These are phyloP conservation scores for Perca schrenkii DNA, from an alignment of 2,113 vertebrate genomes.

Conservation along the genomic window DNA sequence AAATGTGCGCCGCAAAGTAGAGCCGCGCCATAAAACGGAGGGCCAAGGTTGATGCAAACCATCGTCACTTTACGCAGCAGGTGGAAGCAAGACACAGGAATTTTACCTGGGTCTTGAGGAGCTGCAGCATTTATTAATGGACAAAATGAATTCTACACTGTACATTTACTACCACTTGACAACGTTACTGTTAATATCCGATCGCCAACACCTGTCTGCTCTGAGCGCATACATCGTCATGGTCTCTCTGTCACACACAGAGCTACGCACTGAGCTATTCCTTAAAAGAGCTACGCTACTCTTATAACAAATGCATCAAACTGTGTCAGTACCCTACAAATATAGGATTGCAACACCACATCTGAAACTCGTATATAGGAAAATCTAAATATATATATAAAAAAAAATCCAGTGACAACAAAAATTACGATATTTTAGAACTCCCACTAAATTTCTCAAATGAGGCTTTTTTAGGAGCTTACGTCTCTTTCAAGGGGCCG, in stretches of 20 bases:
- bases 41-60: too few relatives aligned
- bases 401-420: too few relatives aligned
- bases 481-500: too few relatives aligned
- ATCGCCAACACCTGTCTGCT: too few relatives aligned
- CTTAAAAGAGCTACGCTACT: neutral
- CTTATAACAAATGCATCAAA: neutral
- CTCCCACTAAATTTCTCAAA: neutral
- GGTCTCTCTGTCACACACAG: too few relatives aligned
- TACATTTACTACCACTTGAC: neutral
- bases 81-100: neutral
- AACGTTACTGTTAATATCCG: neutral
- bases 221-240: too few relatives aligned
- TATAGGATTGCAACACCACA: neutral
- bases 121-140: neutral
- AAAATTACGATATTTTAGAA: neutral
- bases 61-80: too few relatives aligned
- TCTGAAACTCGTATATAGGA: too few relatives aligned
- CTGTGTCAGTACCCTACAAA: neutral
- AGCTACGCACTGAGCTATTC: too few relatives aligned
- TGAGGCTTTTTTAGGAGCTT: neutral
- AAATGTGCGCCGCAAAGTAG: slow-evolving; percentile 12
- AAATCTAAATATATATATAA: too few relatives aligned
- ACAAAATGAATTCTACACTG: neutral
- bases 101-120: neutral
- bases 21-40: neutral